Conservation (phyloP, 2,797 vertebrate species). For the Cuniculus paca region DNA sequence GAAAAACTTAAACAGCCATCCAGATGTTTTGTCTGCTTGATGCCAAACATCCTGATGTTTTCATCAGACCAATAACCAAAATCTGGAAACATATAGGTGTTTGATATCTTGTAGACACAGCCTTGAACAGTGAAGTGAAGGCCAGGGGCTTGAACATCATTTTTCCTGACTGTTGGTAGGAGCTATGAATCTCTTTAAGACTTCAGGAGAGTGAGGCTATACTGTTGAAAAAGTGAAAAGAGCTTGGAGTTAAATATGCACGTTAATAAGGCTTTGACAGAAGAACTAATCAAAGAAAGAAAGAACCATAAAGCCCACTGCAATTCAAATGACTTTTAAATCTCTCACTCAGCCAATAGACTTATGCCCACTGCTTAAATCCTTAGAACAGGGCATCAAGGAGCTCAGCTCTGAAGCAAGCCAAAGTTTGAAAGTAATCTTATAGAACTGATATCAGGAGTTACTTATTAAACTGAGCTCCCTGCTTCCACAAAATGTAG, state of each 20-base stretch:
- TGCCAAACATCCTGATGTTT: constrained; percentile 80
- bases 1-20: constrained; percentile 81
- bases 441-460: neutral
- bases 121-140: neutral
- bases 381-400: neutral
- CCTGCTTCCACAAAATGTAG: neutral
- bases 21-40: constrained; percentile 82
- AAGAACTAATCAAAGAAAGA: neutral
- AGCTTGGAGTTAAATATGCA: neutral
- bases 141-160: neutral
- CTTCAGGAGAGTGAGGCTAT: neutral
- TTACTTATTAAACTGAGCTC: neutral
- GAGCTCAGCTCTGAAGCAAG: neutral
- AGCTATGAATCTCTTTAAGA: constrained; percentile 35
- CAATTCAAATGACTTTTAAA: neutral
- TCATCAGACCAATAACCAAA: constrained; percentile 55
- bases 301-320: neutral
- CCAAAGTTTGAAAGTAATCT: neutral
- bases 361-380: neutral
- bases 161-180: neutral
- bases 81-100: constrained; percentile 74
- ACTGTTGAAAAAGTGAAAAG: constrained; percentile 30
- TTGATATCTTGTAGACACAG: constrained; percentile 57
- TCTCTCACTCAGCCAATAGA: neutral
- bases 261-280: neutral